Evolutionary conservation across 2,113 vertebrate genomes (phyloP).

Genomic region (Bettongia penicillata): DNA sequence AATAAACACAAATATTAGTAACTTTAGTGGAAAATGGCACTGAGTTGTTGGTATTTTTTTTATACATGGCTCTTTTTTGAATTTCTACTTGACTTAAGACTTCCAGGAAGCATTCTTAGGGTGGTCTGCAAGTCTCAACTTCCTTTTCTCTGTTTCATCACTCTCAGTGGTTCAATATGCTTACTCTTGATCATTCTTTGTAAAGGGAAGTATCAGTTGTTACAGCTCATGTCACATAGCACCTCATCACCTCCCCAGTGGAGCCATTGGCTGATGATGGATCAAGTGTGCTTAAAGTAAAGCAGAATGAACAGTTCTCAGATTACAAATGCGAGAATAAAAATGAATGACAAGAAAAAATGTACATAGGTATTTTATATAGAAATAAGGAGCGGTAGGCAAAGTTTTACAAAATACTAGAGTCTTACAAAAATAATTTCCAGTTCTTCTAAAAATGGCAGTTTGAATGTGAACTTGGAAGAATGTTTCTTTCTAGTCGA

Average conservation of each 20-base stretch:
- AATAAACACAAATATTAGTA: background rate
- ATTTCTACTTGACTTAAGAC: background rate
- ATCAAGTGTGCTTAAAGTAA: slow-evolving; percentile 51
- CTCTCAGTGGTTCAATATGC: background rate
- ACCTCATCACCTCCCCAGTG: slow-evolving; percentile 32
- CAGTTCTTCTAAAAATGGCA: slow-evolving; percentile 49
- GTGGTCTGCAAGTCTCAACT: background rate
- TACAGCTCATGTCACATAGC: background rate
- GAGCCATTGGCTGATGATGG: slow-evolving; percentile 45
- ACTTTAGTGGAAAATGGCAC: background rate
- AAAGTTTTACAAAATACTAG: slow-evolving; percentile 26
- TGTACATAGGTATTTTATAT: slow-evolving; percentile 48
- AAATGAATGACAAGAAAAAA: slow-evolving; percentile 52
- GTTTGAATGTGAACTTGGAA: slow-evolving; percentile 38
- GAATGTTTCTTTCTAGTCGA: slow-evolving; percentile 52
- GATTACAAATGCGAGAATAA: slow-evolving; percentile 51
- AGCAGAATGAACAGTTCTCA: slow-evolving; percentile 66
- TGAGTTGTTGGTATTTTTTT: background rate
- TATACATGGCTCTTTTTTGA: background rate
- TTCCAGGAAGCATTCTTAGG: background rate
- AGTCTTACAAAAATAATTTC: slow-evolving; percentile 46
- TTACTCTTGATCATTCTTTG: background rate
- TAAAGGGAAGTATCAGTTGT: background rate
- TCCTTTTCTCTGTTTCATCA: slow-evolving; percentile 27
- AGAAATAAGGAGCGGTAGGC: slow-evolving; percentile 51